A percentile compares a stretch with the other conserved stretches of the same genome.
Evolutionary conservation across 2,888 invertebrate genomes (phyloP).

Genomic region (Hypselothyrea guttata): DNA sequence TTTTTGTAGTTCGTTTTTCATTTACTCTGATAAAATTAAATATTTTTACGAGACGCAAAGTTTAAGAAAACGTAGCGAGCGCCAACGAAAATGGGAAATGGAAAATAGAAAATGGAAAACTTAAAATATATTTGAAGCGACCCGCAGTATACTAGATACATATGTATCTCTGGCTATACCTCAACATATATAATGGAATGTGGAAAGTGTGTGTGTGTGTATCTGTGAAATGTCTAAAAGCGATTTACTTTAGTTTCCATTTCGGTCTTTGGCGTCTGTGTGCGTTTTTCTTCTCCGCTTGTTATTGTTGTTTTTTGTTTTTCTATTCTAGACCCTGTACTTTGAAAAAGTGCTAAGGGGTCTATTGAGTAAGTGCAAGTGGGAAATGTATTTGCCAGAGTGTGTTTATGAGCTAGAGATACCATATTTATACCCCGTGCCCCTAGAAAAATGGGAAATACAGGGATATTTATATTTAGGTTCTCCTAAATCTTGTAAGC

Average conservation of each 20-base stretch:
- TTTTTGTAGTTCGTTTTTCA: slow-evolving; percentile 28
- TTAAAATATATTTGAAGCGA: slow-evolving; percentile 58
- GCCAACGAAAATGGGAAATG: slow-evolving; percentile 14
- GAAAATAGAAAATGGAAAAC: slow-evolving; percentile 50
- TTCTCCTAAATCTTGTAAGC: no score
- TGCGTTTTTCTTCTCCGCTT: slow-evolving; percentile 16
- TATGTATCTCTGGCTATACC: not conserved
- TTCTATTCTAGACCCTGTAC: no score
- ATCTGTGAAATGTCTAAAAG: slow-evolving; percentile 48
- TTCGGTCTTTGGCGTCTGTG: slow-evolving; percentile 46
- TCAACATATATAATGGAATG: slow-evolving; percentile 19
- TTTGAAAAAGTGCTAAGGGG: no score
- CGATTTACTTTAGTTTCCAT: slow-evolving; percentile 62
- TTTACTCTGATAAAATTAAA: slow-evolving; percentile 66
- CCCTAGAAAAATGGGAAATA: no score
- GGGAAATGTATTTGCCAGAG: no score
- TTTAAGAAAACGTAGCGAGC: slow-evolving; percentile 9
- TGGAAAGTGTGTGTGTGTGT: slow-evolving; percentile 24
- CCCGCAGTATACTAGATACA: slow-evolving; percentile 22
- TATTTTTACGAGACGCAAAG: slow-evolving; percentile 48
- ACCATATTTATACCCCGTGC: no score
- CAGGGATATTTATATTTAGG: no score
- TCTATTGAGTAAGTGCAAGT: no score
- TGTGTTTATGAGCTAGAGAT: no score
- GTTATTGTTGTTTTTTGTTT: slow-evolving; percentile 1